These are phyloP conservation scores for Monopis laevigella DNA, from an alignment of 2,888 invertebrate genomes.

Conservation along the genomic window DNA sequence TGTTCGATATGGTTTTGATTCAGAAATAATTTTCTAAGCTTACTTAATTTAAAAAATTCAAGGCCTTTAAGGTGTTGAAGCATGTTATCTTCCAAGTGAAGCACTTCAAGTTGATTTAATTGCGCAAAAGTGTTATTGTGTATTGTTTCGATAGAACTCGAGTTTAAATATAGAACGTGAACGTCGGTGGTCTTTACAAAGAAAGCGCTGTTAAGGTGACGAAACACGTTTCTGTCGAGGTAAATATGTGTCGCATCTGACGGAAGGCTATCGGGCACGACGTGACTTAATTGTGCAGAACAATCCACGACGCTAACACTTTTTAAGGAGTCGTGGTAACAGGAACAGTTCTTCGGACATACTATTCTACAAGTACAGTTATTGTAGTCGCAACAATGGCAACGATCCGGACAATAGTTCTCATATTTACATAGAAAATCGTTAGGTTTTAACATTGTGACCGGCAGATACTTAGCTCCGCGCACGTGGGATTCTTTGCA, in stretches of 20 bases:
- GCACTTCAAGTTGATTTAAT: constrained; percentile 75
- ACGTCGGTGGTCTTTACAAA: constrained; percentile 49
- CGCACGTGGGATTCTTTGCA: constrained; percentile 87
- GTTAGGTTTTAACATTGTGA: constrained; percentile 77
- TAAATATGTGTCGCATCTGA: constrained; percentile 93
- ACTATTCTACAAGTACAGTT: constrained; percentile 95
- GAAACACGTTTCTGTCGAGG: constrained; percentile 89
- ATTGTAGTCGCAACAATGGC: constrained; percentile 95
- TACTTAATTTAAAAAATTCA: constrained; percentile 84
- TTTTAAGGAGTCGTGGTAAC: constrained; percentile 94
- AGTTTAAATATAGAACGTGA: constrained; percentile 83
- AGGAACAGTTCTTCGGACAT: constrained; percentile 91
- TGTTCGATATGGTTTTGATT: constrained; percentile 84
- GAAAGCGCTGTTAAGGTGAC: constrained; percentile 70
- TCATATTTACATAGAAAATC: constrained; percentile 93
- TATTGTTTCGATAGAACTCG: constrained; percentile 80
- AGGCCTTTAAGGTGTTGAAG: constrained; percentile 79
- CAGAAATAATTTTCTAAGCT: constrained; percentile 84
- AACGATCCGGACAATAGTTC: constrained; percentile 88
- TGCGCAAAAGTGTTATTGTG: constrained; percentile 89
- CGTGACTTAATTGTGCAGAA: constrained; percentile 76
- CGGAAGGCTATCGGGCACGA: constrained; percentile 83
- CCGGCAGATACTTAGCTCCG: constrained; percentile 80
- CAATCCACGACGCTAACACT: constrained; percentile 92
- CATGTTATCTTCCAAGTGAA: constrained; percentile 89